These are phyloP conservation scores for Apodemus agrarius DNA, from an alignment of 2,797 vertebrate genomes.

Conservation along the genomic window DNA sequence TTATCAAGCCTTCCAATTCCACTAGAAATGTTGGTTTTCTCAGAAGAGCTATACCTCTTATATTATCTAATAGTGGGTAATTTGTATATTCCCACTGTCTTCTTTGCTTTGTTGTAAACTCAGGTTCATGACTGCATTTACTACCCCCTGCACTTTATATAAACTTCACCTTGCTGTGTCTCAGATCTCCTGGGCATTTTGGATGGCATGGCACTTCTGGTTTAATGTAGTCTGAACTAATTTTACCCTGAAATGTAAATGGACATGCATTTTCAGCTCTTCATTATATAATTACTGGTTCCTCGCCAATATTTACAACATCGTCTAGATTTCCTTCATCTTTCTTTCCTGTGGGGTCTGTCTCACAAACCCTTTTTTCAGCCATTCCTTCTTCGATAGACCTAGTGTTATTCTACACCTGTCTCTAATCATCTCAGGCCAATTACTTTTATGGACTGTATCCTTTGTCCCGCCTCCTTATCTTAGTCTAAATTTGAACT, in stretches of 20 bases:
- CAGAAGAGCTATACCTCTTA: background rate
- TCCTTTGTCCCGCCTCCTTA: background rate
- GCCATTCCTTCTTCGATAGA: background rate
- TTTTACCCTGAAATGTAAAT: background rate
- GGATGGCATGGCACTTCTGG: background rate
- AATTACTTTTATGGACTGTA: background rate
- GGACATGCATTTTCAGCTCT: background rate
- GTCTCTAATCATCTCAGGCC: background rate
- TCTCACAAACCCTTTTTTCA: background rate
- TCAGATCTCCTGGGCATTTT: background rate
- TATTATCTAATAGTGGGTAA: background rate
- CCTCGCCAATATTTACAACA: background rate
- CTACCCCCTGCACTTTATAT: background rate
- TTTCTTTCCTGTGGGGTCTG: background rate
- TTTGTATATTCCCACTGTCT: background rate
- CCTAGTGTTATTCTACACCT: background rate
- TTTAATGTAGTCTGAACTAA: background rate
- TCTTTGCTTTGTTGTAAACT: background rate
- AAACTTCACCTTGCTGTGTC: background rate
- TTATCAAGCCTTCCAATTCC: background rate
- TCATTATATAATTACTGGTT: background rate
- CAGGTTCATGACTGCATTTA: background rate
- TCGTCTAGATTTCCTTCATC: background rate
- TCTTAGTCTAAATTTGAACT: background rate
- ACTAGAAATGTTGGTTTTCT: conserved; percentile 14